phyloP scores from a whole-genome alignment of 2,113 vertebrate genomes.

The Cygnus buccinator region DNA sequence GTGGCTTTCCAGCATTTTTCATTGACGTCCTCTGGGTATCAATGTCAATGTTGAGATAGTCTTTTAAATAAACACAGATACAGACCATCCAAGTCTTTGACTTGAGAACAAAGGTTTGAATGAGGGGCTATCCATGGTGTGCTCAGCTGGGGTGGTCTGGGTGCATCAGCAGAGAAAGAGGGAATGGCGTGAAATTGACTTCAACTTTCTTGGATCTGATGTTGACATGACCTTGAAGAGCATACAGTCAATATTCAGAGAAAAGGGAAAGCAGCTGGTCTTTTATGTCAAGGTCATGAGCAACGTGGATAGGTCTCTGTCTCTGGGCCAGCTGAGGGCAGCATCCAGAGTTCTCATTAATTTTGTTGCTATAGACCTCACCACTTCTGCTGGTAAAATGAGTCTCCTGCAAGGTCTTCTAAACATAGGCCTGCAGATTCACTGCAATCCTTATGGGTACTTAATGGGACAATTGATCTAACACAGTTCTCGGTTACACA shows the following conservation, averaged over 20 bases:
- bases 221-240: neutral
- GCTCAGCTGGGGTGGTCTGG: neutral
- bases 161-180: neutral
- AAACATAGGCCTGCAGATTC: neutral
- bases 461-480: neutral
- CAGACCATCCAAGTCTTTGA: neutral
- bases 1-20: neutral
- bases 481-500: neutral
- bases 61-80: neutral
- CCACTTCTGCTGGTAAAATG: constrained; percentile 1
- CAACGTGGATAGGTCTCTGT: neutral
- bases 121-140: neutral
- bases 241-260: neutral
- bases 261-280: neutral
- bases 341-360: neutral
- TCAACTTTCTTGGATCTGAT: neutral
- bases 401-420: neutral
- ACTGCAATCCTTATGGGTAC: neutral
- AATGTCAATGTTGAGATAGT: neutral
- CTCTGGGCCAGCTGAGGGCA: neutral
- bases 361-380: constrained; percentile 8
- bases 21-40: neutral
- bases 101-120: neutral
- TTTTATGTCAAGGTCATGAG: neutral
- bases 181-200: neutral